Conservation (phyloP, 2,113 vertebrate genomes). For the Pagrus major region DNA sequence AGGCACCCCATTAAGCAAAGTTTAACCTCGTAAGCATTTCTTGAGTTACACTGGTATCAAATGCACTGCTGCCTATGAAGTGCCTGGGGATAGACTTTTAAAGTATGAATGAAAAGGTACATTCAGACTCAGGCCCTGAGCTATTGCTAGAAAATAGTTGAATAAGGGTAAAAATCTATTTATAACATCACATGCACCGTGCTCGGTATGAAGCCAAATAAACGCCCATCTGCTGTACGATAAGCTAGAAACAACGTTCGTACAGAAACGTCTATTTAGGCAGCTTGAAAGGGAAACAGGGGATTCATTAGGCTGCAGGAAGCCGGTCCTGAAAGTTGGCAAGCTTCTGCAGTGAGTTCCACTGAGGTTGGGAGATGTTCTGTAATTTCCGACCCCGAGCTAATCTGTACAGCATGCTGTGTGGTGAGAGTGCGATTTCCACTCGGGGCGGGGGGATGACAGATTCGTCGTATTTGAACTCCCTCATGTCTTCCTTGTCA, state of each 20-base stretch:
- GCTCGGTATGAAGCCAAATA: slow-evolving; percentile 37
- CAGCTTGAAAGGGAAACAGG: slow-evolving; percentile 38
- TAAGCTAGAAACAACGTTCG: slow-evolving; percentile 26
- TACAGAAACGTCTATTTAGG: slow-evolving; percentile 20
- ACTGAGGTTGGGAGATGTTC: slow-evolving; percentile 77
- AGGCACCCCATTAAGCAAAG: slow-evolving; percentile 76
- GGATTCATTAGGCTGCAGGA: slow-evolving; percentile 52
- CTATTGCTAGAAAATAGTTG: slow-evolving; percentile 17
- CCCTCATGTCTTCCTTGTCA: slow-evolving; percentile 65
- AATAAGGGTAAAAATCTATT: slow-evolving; percentile 51
- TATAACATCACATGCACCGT: slow-evolving; percentile 27
- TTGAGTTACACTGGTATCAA: slow-evolving; percentile 72
- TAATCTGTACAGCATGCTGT: slow-evolving; percentile 75
- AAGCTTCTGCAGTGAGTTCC: slow-evolving; percentile 51
- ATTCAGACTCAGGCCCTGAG: slow-evolving; percentile 42
- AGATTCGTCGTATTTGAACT: slow-evolving; percentile 67
- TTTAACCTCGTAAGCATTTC: slow-evolving; percentile 70
- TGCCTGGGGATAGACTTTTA: slow-evolving; percentile 52
- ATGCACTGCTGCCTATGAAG: slow-evolving; percentile 47
- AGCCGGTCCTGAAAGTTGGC: slow-evolving; percentile 54
- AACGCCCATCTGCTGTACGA: slow-evolving; percentile 37
- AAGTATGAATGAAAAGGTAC: slow-evolving; percentile 42
- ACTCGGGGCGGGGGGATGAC: slow-evolving; percentile 49
- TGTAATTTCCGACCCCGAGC: slow-evolving; percentile 75
- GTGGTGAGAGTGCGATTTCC: slow-evolving; percentile 71